Base-by-base conservation (phyloP, 2,113 vertebrate genomes). In the Carassius gibelio region DNA sequence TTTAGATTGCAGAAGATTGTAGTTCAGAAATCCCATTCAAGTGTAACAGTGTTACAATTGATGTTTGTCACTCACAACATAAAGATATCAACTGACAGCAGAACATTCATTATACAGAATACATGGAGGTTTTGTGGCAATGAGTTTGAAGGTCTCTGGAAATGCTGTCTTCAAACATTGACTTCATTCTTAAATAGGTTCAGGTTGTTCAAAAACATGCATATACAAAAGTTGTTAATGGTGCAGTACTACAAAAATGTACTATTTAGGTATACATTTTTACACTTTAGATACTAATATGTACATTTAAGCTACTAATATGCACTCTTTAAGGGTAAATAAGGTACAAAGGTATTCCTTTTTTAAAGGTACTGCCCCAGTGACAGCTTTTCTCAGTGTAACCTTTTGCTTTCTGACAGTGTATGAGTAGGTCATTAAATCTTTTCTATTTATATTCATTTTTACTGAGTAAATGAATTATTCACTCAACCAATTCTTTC, bases 1-100 rank as follows among this genome's bases (percentile, higher is more conserved):
- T 64, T 84, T 84, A 82, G 78, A 82, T 77, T 75, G 82, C 86
- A 74, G 76, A 23, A 57, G 4, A 30, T 50, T 76, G 15, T 30
- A 71, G 23, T 42, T 30, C 1, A 23, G 55, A 23, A 57, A 79
- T 78, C 77, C 77, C 11, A 61, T 38, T 79, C 57, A 79, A 79
- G 36, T 62, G 13, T 80, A 62, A 26, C 36, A 80, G n/a, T 59
- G 30, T 59, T 36, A 77, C 17, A 21, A 11, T 71, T 71, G n/a
- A 71, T 11, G 4, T 74, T 78, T 59, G 55, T 23, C 55, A 48
- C 11, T 74, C 21, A 74, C 17, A 71, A 38, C 34, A 21, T 71
- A 48, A 74, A 48, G 21, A 48, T 23, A 14, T 23, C 38, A 59
- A 15, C 21, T 48, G n/a, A 64, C 77, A 80, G n/a, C 13, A 17